Percentiles rank a stretch among this genome's conserved stretches.
Conservation (phyloP, 2,113 vertebrate species). For the Phalacrocorax aristotelis region DNA sequence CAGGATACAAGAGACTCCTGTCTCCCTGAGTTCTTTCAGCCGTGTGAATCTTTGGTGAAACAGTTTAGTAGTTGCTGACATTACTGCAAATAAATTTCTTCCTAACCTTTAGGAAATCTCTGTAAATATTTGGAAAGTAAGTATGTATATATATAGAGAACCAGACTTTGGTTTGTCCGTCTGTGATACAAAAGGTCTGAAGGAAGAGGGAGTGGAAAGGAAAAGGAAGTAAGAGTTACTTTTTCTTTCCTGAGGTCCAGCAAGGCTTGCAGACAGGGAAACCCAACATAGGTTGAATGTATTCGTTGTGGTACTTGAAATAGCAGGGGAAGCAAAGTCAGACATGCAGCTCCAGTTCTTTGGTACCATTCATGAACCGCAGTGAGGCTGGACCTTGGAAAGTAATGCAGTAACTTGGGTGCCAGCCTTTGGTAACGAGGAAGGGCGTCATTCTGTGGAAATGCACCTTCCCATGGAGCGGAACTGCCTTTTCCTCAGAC, state of each 20-base stretch:
- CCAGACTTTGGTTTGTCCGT: not conserved
- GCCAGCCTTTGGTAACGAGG: not conserved
- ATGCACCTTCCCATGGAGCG: not conserved
- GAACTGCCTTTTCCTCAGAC: not conserved
- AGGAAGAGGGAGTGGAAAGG: not conserved
- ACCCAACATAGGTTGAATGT: not conserved
- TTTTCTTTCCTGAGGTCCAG: not conserved
- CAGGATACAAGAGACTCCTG: not conserved
- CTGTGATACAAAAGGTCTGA: not conserved
- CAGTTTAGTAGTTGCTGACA: not conserved
- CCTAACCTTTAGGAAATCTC: not conserved
- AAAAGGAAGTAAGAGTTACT: not conserved
- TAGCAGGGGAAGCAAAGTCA: not conserved
- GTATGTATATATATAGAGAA: not conserved
- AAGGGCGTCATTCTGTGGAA: not conserved
- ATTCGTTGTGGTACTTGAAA: not conserved
- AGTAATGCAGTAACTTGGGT: not conserved
- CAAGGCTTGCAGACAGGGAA: not conserved
- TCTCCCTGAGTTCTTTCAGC: not conserved
- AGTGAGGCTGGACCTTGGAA: not conserved
- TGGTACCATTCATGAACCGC: not conserved
- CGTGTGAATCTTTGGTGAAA: not conserved
- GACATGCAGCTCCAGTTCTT: not conserved
- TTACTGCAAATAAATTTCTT: not conserved
- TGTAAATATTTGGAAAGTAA: not conserved